A percentile compares a stretch with the other conserved stretches of the same genome.
Evolutionary conservation across 1,140 invertebrate species (phyloP).

Genomic region (Brachionus calyciflorus): DNA sequence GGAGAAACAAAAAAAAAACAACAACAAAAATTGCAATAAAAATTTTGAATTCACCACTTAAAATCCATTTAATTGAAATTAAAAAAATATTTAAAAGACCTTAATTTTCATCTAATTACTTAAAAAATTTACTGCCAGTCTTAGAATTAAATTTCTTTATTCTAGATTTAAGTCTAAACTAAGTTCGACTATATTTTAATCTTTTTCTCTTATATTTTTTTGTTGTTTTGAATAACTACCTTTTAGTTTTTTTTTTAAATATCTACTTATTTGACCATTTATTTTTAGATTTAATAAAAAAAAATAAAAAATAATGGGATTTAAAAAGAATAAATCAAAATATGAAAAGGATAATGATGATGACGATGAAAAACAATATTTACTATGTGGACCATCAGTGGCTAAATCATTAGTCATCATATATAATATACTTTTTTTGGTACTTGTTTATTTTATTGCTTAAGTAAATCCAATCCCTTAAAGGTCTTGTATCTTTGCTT

Average conservation of each 20-base stretch:
- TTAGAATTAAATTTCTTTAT: too few species aligned
- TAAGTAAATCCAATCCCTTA: too few species aligned
- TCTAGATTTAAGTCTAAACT: too few species aligned
- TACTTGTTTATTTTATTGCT: not conserved
- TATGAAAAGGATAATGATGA: not conserved
- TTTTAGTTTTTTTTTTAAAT: too few species aligned
- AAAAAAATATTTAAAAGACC: too few species aligned
- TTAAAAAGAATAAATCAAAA: constrained; percentile 6
- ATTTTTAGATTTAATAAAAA: constrained; percentile 13
- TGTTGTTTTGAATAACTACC: too few species aligned
- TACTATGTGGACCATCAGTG: constrained; percentile 11
- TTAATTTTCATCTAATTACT: too few species aligned
- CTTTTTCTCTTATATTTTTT: too few species aligned
- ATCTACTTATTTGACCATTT: not conserved
- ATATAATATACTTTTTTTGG: constrained; percentile 19
- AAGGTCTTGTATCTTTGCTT: too few species aligned
- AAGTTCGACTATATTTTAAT: too few species aligned
- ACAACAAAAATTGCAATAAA: too few species aligned
- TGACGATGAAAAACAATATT: not conserved
- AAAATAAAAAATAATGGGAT: not conserved
- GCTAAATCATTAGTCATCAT: constrained; percentile 14
- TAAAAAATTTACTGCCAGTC: not conserved
- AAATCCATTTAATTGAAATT: not conserved
- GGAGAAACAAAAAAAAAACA: not conserved
- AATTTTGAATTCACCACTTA: too few species aligned